phyloP scores from a whole-genome alignment of 2,113 vertebrate species.

The Coptodon bakossiorum region DNA sequence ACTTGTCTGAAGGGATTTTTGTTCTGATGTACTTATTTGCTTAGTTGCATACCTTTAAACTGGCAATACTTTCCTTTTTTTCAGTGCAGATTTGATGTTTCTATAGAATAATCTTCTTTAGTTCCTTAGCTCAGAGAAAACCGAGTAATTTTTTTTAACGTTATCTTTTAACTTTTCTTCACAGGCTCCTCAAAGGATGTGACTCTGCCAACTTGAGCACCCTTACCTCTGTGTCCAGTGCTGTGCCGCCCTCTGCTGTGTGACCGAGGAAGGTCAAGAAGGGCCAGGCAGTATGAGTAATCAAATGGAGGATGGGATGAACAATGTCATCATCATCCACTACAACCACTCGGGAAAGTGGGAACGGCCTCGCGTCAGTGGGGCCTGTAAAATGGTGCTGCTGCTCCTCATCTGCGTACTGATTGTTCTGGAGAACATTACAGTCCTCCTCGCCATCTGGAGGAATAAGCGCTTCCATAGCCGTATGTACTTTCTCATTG shows the following conservation, averaged over 20 bases:
- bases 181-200: constrained; percentile 17
- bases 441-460: constrained; percentile 71
- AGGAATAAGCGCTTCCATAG: constrained; percentile 75
- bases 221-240: constrained; percentile 13
- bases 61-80: neutral
- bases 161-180: neutral
- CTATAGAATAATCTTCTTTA: neutral
- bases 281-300: constrained; percentile 40
- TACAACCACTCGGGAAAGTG: constrained; percentile 78
- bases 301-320: constrained; percentile 58
- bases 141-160: neutral
- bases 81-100: neutral
- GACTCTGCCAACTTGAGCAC: constrained; percentile 5
- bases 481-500: constrained; percentile 75
- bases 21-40: neutral
- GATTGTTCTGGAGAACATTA: constrained; percentile 74
- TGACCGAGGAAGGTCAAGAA: constrained; percentile 27
- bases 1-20: neutral
- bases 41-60: neutral
- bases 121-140: neutral
- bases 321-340: constrained; percentile 60
- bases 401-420: constrained; percentile 69
- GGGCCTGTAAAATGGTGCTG: constrained; percentile 56
- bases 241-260: constrained; percentile 67
- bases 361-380: constrained; percentile 41